Percentiles rank a stretch among this genome's conserved stretches.
Conservation (phyloP, 2,797 vertebrate species). For the Pseudotriccus pelzelni region DNA sequence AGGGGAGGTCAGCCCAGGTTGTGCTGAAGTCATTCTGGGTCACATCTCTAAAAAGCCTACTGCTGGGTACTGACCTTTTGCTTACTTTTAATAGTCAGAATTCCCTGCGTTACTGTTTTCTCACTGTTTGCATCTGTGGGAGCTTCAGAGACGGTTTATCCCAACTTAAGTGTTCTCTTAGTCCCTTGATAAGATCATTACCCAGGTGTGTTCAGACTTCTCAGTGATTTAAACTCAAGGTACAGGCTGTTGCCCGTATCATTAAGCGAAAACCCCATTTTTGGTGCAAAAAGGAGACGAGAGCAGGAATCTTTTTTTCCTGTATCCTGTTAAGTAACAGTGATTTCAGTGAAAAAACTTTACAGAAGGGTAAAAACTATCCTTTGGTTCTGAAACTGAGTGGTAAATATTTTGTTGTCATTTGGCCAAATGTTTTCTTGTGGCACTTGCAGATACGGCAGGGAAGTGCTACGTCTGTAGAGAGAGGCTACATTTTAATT, state of each 20-base stretch:
- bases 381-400: not conserved
- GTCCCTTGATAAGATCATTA: not conserved
- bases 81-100: constrained; percentile 37
- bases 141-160: not conserved
- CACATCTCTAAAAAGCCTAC: constrained; percentile 27
- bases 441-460: not conserved
- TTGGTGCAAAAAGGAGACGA: not conserved
- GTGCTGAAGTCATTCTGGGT: constrained; percentile 30
- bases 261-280: not conserved
- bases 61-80: constrained; percentile 10
- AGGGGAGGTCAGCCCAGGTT: constrained; percentile 1
- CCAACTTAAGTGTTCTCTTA: not conserved
- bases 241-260: not conserved
- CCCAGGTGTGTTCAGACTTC: not conserved
- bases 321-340: not conserved
- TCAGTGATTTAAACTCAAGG: not conserved
- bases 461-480: fast-evolving
- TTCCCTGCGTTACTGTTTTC: constrained; percentile 6
- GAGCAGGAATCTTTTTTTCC: not conserved
- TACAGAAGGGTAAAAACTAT: not conserved
- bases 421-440: not conserved
- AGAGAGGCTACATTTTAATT: not conserved
- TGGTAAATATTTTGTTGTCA: not conserved
- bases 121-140: not conserved
- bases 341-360: not conserved